Evolutionary conservation across 1,140 invertebrate genomes (phyloP).

Genomic region (Lepidurus couesii): DNA sequence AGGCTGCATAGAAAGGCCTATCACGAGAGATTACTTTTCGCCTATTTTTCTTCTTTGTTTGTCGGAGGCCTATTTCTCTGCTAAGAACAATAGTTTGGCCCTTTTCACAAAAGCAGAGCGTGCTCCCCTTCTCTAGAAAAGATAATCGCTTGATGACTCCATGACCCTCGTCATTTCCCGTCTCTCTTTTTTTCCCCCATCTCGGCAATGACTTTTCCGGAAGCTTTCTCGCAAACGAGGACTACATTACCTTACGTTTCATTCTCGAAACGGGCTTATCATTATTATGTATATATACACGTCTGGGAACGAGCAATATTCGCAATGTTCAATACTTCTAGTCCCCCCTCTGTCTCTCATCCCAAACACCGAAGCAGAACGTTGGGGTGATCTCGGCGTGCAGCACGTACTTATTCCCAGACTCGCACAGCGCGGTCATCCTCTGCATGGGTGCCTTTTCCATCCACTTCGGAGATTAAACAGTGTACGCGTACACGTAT

Average conservation of each 20-base stretch:
- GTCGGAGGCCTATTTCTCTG: neutral
- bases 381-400: neutral
- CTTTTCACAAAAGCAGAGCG: neutral
- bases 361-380: neutral
- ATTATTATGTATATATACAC: conserved; percentile 13
- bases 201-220: conserved; percentile 4
- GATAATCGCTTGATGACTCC: conserved; percentile 18
- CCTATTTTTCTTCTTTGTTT: conserved; percentile 15
- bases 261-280: conserved; percentile 1
- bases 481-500: neutral
- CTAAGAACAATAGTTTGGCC: neutral
- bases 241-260: conserved; percentile 5
- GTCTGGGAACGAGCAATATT: conserved; percentile 6
- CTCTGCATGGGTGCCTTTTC: neutral
- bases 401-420: neutral
- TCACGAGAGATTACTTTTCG: conserved; percentile 9
- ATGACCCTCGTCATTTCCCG: neutral
- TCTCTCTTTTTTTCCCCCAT: neutral
- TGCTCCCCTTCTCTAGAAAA: conserved; percentile 3
- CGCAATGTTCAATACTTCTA: conserved; percentile 2
- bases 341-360: neutral
- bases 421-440: conserved; percentile 1
- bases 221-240: conserved; percentile 7
- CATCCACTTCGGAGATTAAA: conserved; percentile 5
- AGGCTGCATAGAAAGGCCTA: neutral